phyloP scores from a whole-genome alignment of 2,797 vertebrate genomes.

The Schizothorax lantsangensis region DNA sequence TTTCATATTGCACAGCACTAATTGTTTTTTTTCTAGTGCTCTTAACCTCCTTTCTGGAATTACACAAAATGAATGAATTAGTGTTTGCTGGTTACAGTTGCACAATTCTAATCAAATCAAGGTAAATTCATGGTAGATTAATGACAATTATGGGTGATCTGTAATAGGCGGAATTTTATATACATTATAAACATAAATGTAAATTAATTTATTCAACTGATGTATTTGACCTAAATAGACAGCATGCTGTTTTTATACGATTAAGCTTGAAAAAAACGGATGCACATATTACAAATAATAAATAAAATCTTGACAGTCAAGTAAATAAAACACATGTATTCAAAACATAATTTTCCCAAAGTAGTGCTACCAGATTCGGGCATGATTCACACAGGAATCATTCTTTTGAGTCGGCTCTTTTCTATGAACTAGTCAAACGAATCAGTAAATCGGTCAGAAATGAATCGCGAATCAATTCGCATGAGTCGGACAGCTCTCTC shows the following conservation, averaged over 20 bases:
- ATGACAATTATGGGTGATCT: not conserved
- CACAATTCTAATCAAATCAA: not conserved
- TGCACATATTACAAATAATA: not conserved
- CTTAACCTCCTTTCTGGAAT: not conserved
- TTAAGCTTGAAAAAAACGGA: not conserved
- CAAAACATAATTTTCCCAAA: not conserved
- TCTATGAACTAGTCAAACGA: not conserved
- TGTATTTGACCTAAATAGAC: not conserved
- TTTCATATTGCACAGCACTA: not conserved
- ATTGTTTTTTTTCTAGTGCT: not conserved
- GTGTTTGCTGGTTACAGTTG: conserved; percentile 4
- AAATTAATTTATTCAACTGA: not conserved
- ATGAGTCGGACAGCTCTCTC: not conserved
- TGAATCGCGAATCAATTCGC: not conserved
- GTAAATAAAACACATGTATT: not conserved
- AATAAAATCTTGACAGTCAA: not conserved
- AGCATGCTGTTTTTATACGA: not conserved
- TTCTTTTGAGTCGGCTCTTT: not conserved
- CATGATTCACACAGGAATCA: not conserved
- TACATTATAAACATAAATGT: not conserved
- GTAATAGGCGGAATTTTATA: not conserved
- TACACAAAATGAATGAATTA: conserved; percentile 10
- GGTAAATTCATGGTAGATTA: not conserved
- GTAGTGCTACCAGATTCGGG: not conserved
- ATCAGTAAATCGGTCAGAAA: not conserved